These are phyloP conservation scores for Neuroscelio doddi DNA, from an alignment of 2,888 invertebrate genomes.

Conservation along the genomic window DNA sequence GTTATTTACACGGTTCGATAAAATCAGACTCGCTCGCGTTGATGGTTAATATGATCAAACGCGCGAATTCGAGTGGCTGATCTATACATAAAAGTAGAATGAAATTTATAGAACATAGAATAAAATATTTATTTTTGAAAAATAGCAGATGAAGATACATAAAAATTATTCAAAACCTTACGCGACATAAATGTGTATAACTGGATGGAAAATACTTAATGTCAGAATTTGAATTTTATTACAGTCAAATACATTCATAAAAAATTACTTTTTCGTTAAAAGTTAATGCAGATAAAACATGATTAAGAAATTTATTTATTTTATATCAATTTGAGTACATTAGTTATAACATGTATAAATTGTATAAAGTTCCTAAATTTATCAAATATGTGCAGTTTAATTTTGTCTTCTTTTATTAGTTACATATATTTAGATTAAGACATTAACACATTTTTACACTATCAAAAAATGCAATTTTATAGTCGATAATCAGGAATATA, in stretches of 20 bases:
- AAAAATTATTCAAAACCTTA: slow-evolving; percentile 13
- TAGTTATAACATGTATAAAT: no score
- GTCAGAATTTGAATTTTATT: no score
- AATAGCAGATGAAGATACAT: no score
- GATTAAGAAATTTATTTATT: no score
- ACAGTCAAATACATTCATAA: no score
- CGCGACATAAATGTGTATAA: neutral
- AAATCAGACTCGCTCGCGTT: slow-evolving; percentile 35
- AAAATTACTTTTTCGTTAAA: no score
- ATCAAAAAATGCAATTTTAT: neutral
- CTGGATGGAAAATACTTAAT: no score
- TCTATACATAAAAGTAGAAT: slow-evolving; percentile 16
- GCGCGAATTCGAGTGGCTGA: slow-evolving; percentile 30
- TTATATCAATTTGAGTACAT: no score
- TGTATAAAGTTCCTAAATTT: no score
- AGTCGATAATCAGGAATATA: slow-evolving; percentile 2
- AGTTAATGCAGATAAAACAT: no score
- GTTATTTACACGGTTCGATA: slow-evolving; percentile 1
- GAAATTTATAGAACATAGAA: slow-evolving; percentile 25
- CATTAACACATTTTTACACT: neutral
- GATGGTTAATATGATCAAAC: slow-evolving; percentile 13
- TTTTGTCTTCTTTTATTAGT: no score
- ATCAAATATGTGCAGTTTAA: slow-evolving; percentile 9
- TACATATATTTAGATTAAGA: neutral
- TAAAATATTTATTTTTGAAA: slow-evolving; percentile 41